Evolutionary conservation across 2,797 vertebrate genomes (phyloP).

Genomic region (Balearica regulorum): DNA sequence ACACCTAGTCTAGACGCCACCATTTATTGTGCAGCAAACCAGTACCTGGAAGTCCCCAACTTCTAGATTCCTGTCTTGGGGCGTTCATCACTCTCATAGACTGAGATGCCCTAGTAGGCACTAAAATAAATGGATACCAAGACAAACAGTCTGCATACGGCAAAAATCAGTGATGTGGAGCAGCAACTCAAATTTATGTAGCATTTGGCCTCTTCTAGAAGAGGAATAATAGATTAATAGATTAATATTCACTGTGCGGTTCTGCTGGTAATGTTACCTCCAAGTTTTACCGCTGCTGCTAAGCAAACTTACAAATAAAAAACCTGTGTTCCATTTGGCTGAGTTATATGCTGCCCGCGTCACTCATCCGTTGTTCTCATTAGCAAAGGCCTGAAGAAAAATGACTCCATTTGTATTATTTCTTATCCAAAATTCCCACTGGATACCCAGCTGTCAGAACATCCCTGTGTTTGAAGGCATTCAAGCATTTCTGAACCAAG

Average conservation of each 20-base stretch:
- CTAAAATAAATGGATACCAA: not conserved
- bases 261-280: not conserved
- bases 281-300: not conserved
- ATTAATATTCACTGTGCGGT: not conserved
- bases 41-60: not conserved
- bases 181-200: not conserved
- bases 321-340: not conserved
- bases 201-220: not conserved
- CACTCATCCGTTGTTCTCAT: slow-evolving; percentile 35
- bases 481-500: slow-evolving; percentile 12
- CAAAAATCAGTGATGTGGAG: not conserved
- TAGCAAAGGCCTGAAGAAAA: slow-evolving; percentile 41
- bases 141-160: not conserved
- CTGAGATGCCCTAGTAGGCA: not conserved
- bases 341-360: not conserved
- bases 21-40: not conserved
- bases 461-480: not conserved
- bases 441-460: slow-evolving; percentile 32
- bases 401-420: not conserved
- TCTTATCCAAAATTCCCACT: slow-evolving; percentile 34
- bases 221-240: not conserved
- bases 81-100: not conserved
- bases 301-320: slow-evolving; percentile 28
- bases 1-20: not conserved
- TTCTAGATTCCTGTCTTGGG: not conserved